Evolutionary conservation across 1,140 invertebrate genomes (phyloP).

Genomic region (Heliconius himera): DNA sequence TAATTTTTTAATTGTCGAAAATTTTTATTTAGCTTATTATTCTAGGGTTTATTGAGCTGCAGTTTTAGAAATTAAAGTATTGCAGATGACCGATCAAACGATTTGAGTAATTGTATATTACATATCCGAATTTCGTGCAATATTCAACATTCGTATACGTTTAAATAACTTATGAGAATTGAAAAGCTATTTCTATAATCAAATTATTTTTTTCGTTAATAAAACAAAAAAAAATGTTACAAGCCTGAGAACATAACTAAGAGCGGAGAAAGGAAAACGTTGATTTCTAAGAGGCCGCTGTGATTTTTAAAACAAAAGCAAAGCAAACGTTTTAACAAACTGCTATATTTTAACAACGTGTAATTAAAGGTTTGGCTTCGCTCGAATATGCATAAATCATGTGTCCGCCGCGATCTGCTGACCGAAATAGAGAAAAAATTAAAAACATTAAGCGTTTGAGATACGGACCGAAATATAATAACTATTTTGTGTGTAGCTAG

Average conservation of each 20-base stretch:
- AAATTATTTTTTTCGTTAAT: background rate
- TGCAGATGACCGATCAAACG: background rate
- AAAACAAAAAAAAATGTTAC: slow-evolving; percentile 3
- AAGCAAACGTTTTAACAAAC: slow-evolving; percentile 78
- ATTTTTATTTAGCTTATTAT: too few relatives aligned
- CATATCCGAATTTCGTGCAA: too few relatives aligned
- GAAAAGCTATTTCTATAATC: background rate
- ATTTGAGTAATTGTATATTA: too few relatives aligned
- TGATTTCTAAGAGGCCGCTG: slow-evolving; percentile 64
- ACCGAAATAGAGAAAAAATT: slow-evolving; percentile 81
- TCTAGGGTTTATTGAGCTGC: too few relatives aligned
- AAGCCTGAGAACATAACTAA: slow-evolving; percentile 20
- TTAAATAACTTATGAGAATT: too few relatives aligned
- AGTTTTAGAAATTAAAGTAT: background rate
- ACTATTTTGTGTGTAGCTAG: slow-evolving; percentile 34
- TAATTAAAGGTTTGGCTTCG: slow-evolving; percentile 81
- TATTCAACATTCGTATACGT: too few relatives aligned
- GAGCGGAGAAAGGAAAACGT: slow-evolving; percentile 59
- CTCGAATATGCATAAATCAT: slow-evolving; percentile 81
- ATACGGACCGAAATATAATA: slow-evolving; percentile 56
- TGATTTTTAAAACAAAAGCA: slow-evolving; percentile 77
- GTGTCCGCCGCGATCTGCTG: slow-evolving; percentile 76
- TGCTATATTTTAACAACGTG: slow-evolving; percentile 82
- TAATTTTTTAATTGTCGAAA: too few relatives aligned
- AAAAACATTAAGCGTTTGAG: slow-evolving; percentile 75